phyloP scores from a whole-genome alignment of 2,113 vertebrate genomes.

The Eolophus roseicapilla region DNA sequence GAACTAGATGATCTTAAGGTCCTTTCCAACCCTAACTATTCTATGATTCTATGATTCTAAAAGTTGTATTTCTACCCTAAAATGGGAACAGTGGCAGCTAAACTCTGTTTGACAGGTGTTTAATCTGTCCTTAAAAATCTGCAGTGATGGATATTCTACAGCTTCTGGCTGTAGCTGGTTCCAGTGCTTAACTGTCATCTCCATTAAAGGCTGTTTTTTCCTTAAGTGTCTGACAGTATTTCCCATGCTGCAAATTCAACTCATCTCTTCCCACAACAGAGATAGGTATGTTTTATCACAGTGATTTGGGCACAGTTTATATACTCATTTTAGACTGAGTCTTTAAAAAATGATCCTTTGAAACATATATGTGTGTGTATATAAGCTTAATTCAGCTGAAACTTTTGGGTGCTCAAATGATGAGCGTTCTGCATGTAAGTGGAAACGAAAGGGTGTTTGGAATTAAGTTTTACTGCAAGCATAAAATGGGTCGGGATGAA shows the following conservation, averaged over 20 bases:
- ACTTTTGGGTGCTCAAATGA: not conserved
- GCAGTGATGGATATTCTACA: not conserved
- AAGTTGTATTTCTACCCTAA: not conserved
- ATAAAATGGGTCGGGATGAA: not conserved
- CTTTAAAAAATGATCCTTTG: not conserved
- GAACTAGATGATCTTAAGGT: no score
- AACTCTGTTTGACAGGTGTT: not conserved
- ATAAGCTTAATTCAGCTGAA: not conserved
- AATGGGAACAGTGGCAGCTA: not conserved
- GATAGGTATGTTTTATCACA: not conserved
- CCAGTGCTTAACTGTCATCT: not conserved
- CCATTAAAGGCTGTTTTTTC: not conserved
- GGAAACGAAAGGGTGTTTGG: not conserved
- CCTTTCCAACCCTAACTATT: no score
- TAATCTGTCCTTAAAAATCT: not conserved
- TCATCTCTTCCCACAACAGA: not conserved
- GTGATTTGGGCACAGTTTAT: not conserved
- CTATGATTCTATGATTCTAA: not conserved
- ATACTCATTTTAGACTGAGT: not conserved
- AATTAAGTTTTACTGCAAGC: not conserved
- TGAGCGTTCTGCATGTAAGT: not conserved
- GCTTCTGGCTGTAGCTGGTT: not conserved
- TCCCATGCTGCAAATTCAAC: not conserved
- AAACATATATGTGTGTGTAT: not conserved
- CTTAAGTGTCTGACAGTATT: not conserved